Percentiles rank a stretch among this genome's conserved stretches.
These are phyloP conservation scores for Silurus meridionalis DNA, from an alignment of 2,113 vertebrate species.

Conservation along the genomic window DNA sequence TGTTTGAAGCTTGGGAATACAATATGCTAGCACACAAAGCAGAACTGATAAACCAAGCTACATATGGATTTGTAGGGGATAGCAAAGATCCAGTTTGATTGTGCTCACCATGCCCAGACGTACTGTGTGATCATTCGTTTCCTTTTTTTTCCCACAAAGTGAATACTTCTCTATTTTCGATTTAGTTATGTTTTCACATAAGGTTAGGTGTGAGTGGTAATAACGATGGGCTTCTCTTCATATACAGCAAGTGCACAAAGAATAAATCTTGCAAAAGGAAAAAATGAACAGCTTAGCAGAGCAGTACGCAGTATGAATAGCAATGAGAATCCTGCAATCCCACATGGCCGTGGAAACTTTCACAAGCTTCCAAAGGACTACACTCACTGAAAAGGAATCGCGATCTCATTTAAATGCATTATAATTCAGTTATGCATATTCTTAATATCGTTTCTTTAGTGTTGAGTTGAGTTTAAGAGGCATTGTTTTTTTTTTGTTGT, in stretches of 20 bases:
- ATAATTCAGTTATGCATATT: background rate
- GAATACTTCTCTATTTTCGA: background rate
- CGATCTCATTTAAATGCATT: background rate
- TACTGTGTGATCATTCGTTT: background rate
- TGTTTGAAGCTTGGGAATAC: background rate
- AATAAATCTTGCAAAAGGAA: background rate
- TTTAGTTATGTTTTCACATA: background rate
- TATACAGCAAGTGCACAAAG: too few relatives aligned
- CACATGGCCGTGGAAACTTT: background rate
- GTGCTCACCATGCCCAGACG: too few relatives aligned
- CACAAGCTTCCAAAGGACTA: background rate
- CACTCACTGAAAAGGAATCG: background rate
- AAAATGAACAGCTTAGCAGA: background rate
- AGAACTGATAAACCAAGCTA: background rate
- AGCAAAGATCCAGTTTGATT: background rate
- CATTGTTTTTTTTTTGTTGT: background rate
- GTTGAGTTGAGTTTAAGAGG: background rate
- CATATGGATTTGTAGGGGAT: background rate
- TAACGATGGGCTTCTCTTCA: background rate
- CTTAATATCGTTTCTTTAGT: background rate
- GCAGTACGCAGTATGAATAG: background rate
- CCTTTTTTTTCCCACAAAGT: background rate
- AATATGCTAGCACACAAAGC: background rate
- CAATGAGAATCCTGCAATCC: background rate
- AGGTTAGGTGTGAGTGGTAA: background rate